These are phyloP conservation scores for Erpetoichthys calabaricus DNA, from an alignment of 2,797 vertebrate genomes.

Conservation along the genomic window DNA sequence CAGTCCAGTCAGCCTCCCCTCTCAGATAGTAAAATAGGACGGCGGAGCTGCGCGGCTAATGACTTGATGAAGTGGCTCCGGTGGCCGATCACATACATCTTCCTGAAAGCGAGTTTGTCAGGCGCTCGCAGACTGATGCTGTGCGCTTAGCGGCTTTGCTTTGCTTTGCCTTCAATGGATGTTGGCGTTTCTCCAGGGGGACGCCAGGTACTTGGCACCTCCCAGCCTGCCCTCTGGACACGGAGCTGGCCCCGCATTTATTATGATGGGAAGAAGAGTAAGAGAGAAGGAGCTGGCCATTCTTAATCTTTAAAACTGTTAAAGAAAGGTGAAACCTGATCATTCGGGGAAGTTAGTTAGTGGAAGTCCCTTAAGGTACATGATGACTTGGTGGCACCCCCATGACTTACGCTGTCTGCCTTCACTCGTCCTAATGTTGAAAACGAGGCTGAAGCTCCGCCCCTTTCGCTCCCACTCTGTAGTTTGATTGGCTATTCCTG, in stretches of 20 bases:
- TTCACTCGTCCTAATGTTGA: too few species aligned
- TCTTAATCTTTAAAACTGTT: too few species aligned
- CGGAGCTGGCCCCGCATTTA: background rate
- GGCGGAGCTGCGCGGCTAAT: constrained; percentile 40
- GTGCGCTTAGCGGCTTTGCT: constrained; percentile 14
- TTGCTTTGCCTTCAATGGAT: constrained; percentile 34
- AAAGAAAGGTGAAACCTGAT: too few species aligned
- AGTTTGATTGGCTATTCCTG: too few species aligned
- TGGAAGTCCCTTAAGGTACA: too few species aligned
- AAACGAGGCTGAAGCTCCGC: too few species aligned
- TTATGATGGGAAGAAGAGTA: background rate
- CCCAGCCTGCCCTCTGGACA: constrained; percentile 6
- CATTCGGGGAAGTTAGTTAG: too few species aligned
- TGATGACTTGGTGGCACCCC: too few species aligned
- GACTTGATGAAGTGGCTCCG: constrained; percentile 48
- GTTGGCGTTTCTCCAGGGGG: constrained; percentile 23
- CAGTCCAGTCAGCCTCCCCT: background rate
- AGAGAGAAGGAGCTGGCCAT: background rate
- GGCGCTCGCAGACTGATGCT: constrained; percentile 38
- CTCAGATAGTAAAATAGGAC: constrained; percentile 30
- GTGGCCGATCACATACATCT: constrained; percentile 45
- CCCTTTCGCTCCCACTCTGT: too few species aligned
- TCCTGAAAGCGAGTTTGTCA: constrained; percentile 43
- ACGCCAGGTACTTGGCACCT: constrained; percentile 27
- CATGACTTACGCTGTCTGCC: too few species aligned